Conservation (phyloP, 2,113 vertebrate species). For the Cacatua alba region DNA sequence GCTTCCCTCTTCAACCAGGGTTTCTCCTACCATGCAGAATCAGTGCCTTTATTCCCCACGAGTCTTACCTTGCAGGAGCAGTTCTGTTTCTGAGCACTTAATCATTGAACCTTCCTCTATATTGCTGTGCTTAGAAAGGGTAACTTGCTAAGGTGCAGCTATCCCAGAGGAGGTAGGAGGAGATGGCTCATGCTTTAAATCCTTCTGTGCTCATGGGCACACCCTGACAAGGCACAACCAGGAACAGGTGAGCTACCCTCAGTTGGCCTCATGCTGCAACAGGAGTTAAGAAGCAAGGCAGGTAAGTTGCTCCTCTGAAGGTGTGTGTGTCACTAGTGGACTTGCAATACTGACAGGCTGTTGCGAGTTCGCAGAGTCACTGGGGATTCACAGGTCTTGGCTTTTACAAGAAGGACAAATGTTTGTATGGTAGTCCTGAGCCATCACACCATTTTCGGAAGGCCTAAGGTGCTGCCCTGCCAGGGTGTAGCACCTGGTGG, state of each 20-base stretch:
- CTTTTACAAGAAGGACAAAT: not conserved
- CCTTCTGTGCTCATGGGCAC: not conserved
- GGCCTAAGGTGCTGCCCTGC: rapidly evolving
- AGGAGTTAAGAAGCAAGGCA: not conserved
- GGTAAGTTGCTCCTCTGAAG: not conserved
- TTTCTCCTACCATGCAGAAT: not conserved
- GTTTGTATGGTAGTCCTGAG: not conserved
- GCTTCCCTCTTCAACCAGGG: not conserved
- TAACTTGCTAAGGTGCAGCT: rapidly evolving
- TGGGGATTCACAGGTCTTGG: not conserved
- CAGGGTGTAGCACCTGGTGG: rapidly evolving
- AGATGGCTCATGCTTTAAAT: not conserved
- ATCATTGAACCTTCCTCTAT: not conserved
- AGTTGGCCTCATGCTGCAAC: not conserved
- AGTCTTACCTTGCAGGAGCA: not conserved
- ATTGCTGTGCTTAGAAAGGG: rapidly evolving
- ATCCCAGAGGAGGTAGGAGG: rapidly evolving
- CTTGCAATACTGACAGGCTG: not conserved
- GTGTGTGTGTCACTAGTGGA: rapidly evolving
- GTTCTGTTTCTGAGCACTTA: rapidly evolving
- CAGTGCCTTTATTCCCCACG: not conserved
- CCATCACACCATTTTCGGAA: not conserved
- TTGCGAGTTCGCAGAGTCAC: rapidly evolving
- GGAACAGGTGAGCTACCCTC: not conserved
- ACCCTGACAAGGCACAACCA: not conserved